phyloP scores from a whole-genome alignment of 1,140 invertebrate genomes.

The Drosophila kurseongensis region DNA sequence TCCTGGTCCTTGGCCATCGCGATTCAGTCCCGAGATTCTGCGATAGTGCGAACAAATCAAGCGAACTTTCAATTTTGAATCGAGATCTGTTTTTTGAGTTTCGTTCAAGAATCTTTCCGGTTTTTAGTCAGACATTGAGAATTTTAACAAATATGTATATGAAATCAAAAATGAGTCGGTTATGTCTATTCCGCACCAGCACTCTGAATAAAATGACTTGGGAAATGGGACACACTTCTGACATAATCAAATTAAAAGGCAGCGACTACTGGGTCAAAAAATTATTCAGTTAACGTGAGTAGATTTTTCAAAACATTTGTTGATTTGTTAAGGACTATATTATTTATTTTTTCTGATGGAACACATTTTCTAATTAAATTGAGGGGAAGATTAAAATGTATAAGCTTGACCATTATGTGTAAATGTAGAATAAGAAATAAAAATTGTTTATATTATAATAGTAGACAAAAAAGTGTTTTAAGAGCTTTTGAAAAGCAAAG shows the following conservation, averaged over 20 bases:
- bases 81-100: constrained; percentile 3
- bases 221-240: background rate
- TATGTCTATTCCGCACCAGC: constrained; percentile 2
- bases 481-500: background rate
- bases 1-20: constrained; percentile 6
- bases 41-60: background rate
- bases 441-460: too few species aligned
- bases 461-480: too few species aligned
- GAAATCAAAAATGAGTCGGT: background rate
- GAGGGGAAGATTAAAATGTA: too few species aligned
- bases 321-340: too few species aligned
- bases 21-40: background rate
- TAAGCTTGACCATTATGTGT: too few species aligned
- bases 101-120: background rate
- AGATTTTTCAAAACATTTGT: too few species aligned
- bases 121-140: constrained; percentile 9
- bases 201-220: constrained; percentile 19
- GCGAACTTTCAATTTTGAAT: constrained; percentile 5
- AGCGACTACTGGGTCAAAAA: background rate
- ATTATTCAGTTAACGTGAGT: too few species aligned
- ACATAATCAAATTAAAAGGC: background rate
- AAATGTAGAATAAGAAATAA: too few species aligned
- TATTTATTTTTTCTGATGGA: too few species aligned
- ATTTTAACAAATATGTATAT: constrained; percentile 8
- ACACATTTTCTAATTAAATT: too few species aligned